phyloP scores from a whole-genome alignment of 2,888 invertebrate species.

The Neocrepidodera transversa region DNA sequence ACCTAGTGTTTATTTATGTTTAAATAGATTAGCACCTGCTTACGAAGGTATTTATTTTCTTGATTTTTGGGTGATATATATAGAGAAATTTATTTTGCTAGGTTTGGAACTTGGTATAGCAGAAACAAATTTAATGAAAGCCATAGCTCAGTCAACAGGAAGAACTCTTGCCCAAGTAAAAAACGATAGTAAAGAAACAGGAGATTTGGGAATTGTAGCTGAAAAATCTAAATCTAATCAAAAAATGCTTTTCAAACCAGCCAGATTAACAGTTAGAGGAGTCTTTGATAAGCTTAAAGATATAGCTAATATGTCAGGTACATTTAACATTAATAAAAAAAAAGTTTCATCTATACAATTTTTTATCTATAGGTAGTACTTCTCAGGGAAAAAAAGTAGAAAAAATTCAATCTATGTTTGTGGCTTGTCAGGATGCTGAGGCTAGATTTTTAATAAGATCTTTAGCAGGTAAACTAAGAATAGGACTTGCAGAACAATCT shows the following conservation, averaged over 20 bases:
- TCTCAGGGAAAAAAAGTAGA: slow-evolving; percentile 86
- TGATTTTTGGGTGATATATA: too few species aligned
- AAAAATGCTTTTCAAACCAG: slow-evolving; percentile 85
- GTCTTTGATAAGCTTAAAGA: slow-evolving; percentile 87
- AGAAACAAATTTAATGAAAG: slow-evolving; percentile 93
- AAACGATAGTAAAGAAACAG: slow-evolving; percentile 71
- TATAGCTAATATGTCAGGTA: slow-evolving; percentile 84
- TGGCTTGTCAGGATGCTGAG: slow-evolving; percentile 88
- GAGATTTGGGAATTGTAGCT: slow-evolving; percentile 92
- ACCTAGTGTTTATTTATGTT: slow-evolving; percentile 89
- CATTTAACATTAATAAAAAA: too few species aligned
- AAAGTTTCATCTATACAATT: too few species aligned
- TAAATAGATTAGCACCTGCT: slow-evolving; percentile 96
- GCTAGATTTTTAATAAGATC: slow-evolving; percentile 90
- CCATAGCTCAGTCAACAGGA: slow-evolving; percentile 89
- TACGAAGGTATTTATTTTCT: slow-evolving; percentile 75
- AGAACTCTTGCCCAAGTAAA: slow-evolving; percentile 85
- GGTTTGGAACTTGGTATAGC: slow-evolving; percentile 90
- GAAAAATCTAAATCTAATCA: slow-evolving; percentile 86
- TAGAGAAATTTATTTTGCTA: slow-evolving; percentile 42
- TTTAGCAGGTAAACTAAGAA: slow-evolving; percentile 90
- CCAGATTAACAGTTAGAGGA: slow-evolving; percentile 61
- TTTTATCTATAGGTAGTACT: slow-evolving; percentile 26
- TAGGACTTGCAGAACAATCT: slow-evolving; percentile 97
- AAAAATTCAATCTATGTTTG: slow-evolving; percentile 90